Base-by-base conservation (phyloP, 2,888 invertebrate genomes). In the Mythimna vitellina region DNA sequence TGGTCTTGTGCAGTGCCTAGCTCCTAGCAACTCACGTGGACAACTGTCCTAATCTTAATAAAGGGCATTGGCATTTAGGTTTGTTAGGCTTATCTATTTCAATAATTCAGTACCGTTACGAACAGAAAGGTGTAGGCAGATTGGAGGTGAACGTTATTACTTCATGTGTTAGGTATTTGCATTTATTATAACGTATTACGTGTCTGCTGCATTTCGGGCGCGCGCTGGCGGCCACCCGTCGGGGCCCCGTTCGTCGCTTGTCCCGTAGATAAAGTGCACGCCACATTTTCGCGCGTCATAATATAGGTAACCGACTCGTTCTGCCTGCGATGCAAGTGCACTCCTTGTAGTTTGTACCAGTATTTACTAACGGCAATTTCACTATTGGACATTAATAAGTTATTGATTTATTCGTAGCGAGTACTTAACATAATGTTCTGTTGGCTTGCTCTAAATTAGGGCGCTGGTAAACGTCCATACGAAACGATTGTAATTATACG, bases 181-280 rank as follows among this genome's bases (percentile, higher is more conserved):
- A 88, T 88, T 86, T 74, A 83, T 83, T 86, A 78, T 76, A 81
- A 83, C 81, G 82, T 81, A 80, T 73, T 80, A 82, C 78, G 83
- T 80, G 86, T 78, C 81, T 83, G 86, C 83, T 89, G 92, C 93
- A 92, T 89, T 92, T 92, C 87, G 89, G 89, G 90, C 90, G 89
- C 90, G 89, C 86, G 87, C 88, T 86, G 42, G 89, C 87, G 91
- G 90, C 91, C 91, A 94, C 95, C 95, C 95, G 91, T 77, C 90
- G 88, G 92, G 92, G 93, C 93, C 95, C 90, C 95, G 89, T 82
- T 84, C 80, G 86, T 82, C 87, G 88, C 80, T 82, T 88, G 89
- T 89, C 91, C 90, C 91, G 93, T 93, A 92, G 95, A 94, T 94
- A 92, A 46, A 93, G 91, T 93, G 93, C 93, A 92, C 89, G 89